These are phyloP conservation scores for Automeris io DNA, from an alignment of 2,888 invertebrate genomes.

Conservation along the genomic window DNA sequence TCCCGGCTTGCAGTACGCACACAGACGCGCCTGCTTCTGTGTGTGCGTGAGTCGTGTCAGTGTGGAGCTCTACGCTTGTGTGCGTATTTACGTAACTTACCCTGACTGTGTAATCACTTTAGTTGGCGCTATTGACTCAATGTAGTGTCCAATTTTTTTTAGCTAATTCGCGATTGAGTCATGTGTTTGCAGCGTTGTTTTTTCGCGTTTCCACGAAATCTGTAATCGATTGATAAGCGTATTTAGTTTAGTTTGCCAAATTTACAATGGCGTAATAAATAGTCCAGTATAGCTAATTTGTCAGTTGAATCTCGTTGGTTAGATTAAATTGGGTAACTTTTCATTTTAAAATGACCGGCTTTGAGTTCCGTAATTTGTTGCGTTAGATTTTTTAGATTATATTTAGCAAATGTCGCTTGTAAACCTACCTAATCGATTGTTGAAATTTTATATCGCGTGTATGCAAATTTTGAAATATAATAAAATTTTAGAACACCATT, in stretches of 20 bases:
- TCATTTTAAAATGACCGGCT: constrained; percentile 4
- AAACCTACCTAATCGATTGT: constrained; percentile 17
- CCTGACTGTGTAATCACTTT: constrained; percentile 59
- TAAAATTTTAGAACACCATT: background rate
- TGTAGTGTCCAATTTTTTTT: constrained; percentile 66
- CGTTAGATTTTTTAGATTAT: constrained; percentile 5
- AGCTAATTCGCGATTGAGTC: constrained; percentile 68
- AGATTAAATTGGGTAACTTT: constrained; percentile 12
- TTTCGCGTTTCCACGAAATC: constrained; percentile 36
- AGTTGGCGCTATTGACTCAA: constrained; percentile 61
- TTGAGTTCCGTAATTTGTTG: constrained; percentile 9
- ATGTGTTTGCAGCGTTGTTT: constrained; percentile 37
- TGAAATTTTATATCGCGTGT: constrained; percentile 1
- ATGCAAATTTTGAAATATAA: background rate
- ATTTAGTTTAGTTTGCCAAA: constrained; percentile 28
- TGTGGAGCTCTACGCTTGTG: constrained; percentile 25
- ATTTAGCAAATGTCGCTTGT: constrained; percentile 16
- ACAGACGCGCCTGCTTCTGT: constrained; percentile 21
- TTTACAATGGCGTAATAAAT: constrained; percentile 35
- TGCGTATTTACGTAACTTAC: constrained; percentile 69
- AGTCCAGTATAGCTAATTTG: constrained; percentile 16
- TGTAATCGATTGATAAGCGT: constrained; percentile 45
- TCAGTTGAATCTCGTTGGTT: constrained; percentile 12
- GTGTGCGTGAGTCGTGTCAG: constrained; percentile 10
- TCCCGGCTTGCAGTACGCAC: constrained; percentile 59